These are phyloP conservation scores for Cheilosia soror DNA, from an alignment of 2,888 invertebrate species.

Conservation along the genomic window DNA sequence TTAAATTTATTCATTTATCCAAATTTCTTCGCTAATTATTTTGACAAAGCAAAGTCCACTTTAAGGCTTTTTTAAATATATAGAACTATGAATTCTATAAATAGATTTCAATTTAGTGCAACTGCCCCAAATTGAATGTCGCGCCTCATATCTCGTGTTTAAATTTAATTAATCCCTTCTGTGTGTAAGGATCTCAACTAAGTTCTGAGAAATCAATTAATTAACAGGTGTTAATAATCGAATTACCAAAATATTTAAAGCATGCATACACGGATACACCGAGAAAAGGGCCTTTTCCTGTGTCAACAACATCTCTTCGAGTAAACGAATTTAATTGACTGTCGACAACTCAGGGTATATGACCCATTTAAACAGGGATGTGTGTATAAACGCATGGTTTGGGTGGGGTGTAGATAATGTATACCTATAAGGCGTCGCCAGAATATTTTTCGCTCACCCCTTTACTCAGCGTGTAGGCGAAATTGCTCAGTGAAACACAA, in stretches of 20 bases:
- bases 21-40: too few species aligned
- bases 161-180: background rate
- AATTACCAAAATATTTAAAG: slow-evolving; percentile 1
- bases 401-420: background rate
- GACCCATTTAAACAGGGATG: background rate
- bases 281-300: background rate
- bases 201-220: background rate
- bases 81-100: too few species aligned
- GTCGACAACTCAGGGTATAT: background rate
- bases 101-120: too few species aligned
- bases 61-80: too few species aligned
- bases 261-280: background rate
- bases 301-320: background rate
- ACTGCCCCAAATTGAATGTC: background rate
- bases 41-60: too few species aligned
- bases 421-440: background rate
- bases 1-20: too few species aligned
- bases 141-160: background rate
- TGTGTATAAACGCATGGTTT: background rate
- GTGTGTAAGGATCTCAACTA: background rate
- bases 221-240: slow-evolving; percentile 7
- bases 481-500: background rate
- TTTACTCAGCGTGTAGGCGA: background rate
- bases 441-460: background rate
- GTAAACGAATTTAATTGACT: background rate